phyloP scores from a whole-genome alignment of 2,888 invertebrate genomes.

The Scrobipalpa costella region DNA sequence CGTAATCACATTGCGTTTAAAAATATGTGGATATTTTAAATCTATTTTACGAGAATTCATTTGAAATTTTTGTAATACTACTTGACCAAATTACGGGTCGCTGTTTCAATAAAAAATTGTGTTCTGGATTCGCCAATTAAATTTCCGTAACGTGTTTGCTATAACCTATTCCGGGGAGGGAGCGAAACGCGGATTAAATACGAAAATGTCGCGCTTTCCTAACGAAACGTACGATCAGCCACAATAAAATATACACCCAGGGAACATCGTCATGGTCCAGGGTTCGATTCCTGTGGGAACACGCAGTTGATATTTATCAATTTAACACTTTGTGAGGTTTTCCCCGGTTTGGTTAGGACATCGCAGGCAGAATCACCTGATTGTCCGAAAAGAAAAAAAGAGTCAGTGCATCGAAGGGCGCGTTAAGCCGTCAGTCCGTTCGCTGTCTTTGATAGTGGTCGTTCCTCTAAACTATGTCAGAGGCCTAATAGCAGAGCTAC shows the following conservation, averaged over 20 bases:
- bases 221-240: slow-evolving; percentile 36
- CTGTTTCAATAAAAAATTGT: slow-evolving; percentile 27
- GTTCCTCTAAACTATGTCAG: no score
- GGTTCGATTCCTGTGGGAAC: no score
- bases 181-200: slow-evolving; percentile 69
- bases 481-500: no score
- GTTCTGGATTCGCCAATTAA: slow-evolving; percentile 50
- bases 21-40: not conserved
- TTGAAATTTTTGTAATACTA: not conserved
- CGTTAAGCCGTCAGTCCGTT: no score
- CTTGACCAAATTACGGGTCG: slow-evolving; percentile 16
- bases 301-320: no score
- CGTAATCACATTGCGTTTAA: not conserved
- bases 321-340: no score
- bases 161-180: slow-evolving; percentile 39
- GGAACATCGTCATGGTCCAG: no score
- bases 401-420: no score
- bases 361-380: no score
- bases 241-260: not conserved
- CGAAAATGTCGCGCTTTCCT: slow-evolving; percentile 66
- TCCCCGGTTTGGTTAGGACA: no score
- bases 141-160: slow-evolving; percentile 56
- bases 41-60: not conserved
- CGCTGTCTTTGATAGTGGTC: no score
- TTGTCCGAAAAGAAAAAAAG: no score